Conservation (phyloP, 2,797 vertebrate species). For the Taeniopygia guttata region DNA sequence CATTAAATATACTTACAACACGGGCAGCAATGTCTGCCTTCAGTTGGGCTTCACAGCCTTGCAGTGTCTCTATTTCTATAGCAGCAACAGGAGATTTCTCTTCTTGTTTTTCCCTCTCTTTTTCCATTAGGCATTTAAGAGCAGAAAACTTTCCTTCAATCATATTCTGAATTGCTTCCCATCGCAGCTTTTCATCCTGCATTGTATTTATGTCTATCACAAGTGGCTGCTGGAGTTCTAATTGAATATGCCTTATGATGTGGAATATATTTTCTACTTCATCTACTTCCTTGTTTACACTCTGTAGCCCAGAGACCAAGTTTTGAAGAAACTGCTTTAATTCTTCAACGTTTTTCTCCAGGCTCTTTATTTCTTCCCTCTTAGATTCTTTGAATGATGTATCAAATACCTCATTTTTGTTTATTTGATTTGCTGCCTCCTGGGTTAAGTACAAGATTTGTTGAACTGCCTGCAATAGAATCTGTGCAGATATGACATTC, state of each 20-base stretch:
- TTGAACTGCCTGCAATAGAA: slow-evolving; percentile 63
- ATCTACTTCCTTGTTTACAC: slow-evolving; percentile 18
- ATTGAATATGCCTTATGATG: slow-evolving; percentile 63
- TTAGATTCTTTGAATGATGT: slow-evolving; percentile 61
- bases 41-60: slow-evolving; percentile 70
- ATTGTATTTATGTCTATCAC: slow-evolving; percentile 66
- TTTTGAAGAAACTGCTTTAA: slow-evolving; percentile 59
- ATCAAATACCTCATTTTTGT: slow-evolving; percentile 49
- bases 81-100: not conserved
- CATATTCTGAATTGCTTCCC: slow-evolving; percentile 75
- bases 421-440: slow-evolving; percentile 56
- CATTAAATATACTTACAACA: slow-evolving; percentile 77
- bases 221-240: slow-evolving; percentile 70
- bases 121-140: slow-evolving; percentile 69
- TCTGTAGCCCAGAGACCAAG: slow-evolving; percentile 16
- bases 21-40: slow-evolving; percentile 73
- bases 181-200: slow-evolving; percentile 72
- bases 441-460: slow-evolving; percentile 53
- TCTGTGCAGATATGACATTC: slow-evolving; percentile 39
- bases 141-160: slow-evolving; percentile 74
- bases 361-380: slow-evolving; percentile 50
- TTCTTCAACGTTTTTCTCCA: slow-evolving; percentile 42
- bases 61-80: slow-evolving; percentile 36
- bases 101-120: slow-evolving; percentile 20
- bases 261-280: slow-evolving; percentile 50